Conservation (phyloP, 2,797 vertebrate species). For the Champsocephalus esox region DNA sequence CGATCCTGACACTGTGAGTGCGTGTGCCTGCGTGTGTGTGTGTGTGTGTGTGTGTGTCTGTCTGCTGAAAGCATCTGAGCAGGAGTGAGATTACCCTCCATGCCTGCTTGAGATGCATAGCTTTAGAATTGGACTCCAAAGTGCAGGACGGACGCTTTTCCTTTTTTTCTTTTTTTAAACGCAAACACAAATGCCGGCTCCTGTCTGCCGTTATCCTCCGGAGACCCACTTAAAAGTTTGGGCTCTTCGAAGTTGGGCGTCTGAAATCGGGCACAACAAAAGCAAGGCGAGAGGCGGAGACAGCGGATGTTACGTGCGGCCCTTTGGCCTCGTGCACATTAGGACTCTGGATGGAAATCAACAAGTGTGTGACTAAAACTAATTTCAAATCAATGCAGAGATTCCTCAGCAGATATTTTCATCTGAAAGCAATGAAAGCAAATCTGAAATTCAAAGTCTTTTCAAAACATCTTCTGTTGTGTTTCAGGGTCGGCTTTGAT, state of each 20-base stretch:
- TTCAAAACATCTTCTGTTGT: background rate
- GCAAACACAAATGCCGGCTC: slow-evolving; percentile 47
- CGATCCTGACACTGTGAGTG: slow-evolving; percentile 35
- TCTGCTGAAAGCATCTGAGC: slow-evolving; percentile 39
- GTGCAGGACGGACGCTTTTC: slow-evolving; percentile 42
- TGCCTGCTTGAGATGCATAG: slow-evolving; percentile 77
- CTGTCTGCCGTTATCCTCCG: slow-evolving; percentile 44
- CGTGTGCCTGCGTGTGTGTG: slow-evolving; percentile 16
- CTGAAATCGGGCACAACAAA: slow-evolving; percentile 36
- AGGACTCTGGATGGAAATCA: no score
- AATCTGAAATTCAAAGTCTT: no score
- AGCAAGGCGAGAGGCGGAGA: background rate
- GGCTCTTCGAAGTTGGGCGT: slow-evolving; percentile 48
- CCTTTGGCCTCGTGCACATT: background rate
- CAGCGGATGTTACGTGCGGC: background rate
- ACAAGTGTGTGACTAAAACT: no score
- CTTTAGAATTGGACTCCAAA: slow-evolving; percentile 72
- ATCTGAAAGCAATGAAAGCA: background rate
- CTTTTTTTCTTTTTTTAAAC: slow-evolving; percentile 27
- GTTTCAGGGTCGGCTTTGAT: background rate
- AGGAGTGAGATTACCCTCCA: slow-evolving; percentile 57
- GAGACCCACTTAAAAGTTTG: slow-evolving; percentile 61
- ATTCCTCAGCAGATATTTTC: background rate
- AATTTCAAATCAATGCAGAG: no score
- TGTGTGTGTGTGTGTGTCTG: slow-evolving; percentile 26